A percentile compares a stretch with the other conserved stretches of the same genome.
These are phyloP conservation scores for Julus scanicus DNA, from an alignment of 2,888 invertebrate genomes.

Conservation along the genomic window DNA sequence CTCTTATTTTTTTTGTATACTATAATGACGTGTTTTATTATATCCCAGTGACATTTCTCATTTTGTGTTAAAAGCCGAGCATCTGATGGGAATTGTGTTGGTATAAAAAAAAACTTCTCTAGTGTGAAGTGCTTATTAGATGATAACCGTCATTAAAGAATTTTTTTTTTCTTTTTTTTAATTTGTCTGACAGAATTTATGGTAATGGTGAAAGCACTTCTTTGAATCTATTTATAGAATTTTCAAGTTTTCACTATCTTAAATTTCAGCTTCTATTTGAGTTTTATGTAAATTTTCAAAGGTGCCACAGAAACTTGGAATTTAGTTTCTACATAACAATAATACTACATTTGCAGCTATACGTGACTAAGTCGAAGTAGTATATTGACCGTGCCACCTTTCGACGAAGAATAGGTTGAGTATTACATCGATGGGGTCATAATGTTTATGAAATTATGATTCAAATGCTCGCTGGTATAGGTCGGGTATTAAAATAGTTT, in stretches of 20 bases:
- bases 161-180: neutral
- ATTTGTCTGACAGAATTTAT: neutral
- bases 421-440: constrained; percentile 19
- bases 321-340: too few species aligned
- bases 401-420: neutral
- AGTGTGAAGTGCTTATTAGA: neutral
- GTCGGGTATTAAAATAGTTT: constrained; percentile 12
- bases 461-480: neutral
- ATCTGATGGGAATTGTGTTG: constrained; percentile 17
- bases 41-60: constrained; percentile 10
- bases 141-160: constrained; percentile 2
- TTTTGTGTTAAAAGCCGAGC: constrained; percentile 26
- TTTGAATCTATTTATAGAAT: neutral
- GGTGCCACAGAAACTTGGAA: too few species aligned
- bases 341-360: neutral
- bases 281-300: neutral
- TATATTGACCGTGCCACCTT: constrained; percentile 26
- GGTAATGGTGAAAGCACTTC: neutral
- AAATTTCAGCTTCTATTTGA: neutral
- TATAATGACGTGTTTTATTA: constrained; percentile 33
- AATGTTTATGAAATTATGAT: neutral
- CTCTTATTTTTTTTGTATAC: constrained; percentile 11
- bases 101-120: neutral
- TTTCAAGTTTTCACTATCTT: neutral
- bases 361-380: neutral